A percentile compares a stretch with the other conserved stretches of the same genome.
phyloP scores from a whole-genome alignment of 2,113 vertebrate species.

The Bothrops jararaca region DNA sequence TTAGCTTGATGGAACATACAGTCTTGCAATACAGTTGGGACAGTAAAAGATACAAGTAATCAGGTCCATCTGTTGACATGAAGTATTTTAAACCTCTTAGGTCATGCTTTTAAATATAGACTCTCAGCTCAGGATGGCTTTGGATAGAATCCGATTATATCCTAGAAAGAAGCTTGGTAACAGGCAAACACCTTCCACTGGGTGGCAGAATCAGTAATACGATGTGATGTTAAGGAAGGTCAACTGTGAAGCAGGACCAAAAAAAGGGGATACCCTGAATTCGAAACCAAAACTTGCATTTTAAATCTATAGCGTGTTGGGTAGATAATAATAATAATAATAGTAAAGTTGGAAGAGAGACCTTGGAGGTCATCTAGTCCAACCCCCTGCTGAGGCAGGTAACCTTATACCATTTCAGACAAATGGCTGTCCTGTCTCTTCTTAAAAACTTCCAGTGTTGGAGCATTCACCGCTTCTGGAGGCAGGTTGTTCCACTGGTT shows the following conservation, averaged over 20 bases:
- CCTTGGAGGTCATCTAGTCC: no score
- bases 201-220: not conserved
- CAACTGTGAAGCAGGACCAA: not conserved
- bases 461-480: no score
- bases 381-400: no score
- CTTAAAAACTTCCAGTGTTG: no score
- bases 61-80: not conserved
- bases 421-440: no score
- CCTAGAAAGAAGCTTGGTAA: not conserved
- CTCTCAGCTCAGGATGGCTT: not conserved
- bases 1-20: not conserved
- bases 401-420: no score
- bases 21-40: not conserved
- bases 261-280: not conserved
- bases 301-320: not conserved
- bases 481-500: no score
- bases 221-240: not conserved
- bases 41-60: not conserved
- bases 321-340: no score
- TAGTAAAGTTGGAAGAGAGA: no score
- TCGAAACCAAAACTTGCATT: not conserved
- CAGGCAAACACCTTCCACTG: not conserved
- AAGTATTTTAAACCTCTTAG: not conserved
- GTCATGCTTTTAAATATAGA: not conserved
- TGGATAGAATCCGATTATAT: not conserved